A percentile compares a stretch with the other conserved stretches of the same genome.
Conservation (phyloP, 1,140 invertebrate genomes). For the Pomacea maculata region DNA sequence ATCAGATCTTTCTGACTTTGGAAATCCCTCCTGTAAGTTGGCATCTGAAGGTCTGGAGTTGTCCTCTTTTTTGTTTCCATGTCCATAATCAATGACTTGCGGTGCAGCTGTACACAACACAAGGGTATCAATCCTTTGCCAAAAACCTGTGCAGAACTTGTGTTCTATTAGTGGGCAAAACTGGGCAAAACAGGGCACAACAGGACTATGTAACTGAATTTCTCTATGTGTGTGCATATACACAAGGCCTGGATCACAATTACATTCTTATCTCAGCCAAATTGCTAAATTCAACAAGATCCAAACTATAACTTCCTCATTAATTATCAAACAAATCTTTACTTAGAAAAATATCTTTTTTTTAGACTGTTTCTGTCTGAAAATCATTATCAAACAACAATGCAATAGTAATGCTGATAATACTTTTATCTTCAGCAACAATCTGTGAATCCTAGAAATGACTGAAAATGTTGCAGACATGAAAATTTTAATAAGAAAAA, state of each 20-base stretch:
- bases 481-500: not conserved
- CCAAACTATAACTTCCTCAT: too few relatives aligned
- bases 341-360: not conserved
- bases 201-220: not conserved
- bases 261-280: too few relatives aligned
- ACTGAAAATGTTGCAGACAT: not conserved
- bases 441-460: not conserved
- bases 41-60: not conserved
- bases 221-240: not conserved
- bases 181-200: constrained; percentile 9
- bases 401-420: not conserved
- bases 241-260: not conserved
- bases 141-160: too few relatives aligned
- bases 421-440: not conserved
- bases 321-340: too few relatives aligned
- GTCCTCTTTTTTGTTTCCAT: constrained; percentile 39
- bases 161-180: not conserved
- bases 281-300: too few relatives aligned
- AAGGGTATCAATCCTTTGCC: too few relatives aligned
- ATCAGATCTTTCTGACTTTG: not conserved
- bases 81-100: constrained; percentile 54
- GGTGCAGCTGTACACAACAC: constrained; percentile 31
- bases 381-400: not conserved
- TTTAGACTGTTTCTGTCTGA: not conserved
- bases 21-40: not conserved